A percentile compares a stretch with the other conserved stretches of the same genome.
These are phyloP conservation scores for Brassicogethes aeneus DNA, from an alignment of 2,888 invertebrate species.

Conservation along the genomic window DNA sequence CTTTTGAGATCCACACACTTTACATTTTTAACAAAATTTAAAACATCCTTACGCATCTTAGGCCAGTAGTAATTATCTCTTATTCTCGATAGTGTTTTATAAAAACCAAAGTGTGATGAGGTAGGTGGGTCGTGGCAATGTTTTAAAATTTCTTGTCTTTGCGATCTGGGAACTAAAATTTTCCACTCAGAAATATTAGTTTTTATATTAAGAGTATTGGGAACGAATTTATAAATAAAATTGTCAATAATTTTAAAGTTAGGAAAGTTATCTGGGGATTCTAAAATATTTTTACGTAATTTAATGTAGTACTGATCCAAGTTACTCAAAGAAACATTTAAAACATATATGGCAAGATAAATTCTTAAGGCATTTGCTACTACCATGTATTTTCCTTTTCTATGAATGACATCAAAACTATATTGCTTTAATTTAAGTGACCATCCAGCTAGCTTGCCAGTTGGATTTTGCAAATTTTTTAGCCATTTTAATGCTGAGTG, in stretches of 20 bases:
- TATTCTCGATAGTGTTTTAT: not conserved
- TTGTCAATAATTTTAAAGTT: too few relatives aligned
- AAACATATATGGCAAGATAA: too few relatives aligned
- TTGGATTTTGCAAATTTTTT: slow-evolving; percentile 2
- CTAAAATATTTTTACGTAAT: too few relatives aligned
- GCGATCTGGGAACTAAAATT: not conserved
- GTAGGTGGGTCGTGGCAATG: not conserved
- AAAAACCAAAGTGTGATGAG: not conserved
- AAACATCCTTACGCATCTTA: slow-evolving; percentile 3
- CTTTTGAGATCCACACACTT: slow-evolving; percentile 4
- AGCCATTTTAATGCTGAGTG: not conserved
- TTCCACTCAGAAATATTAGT: not conserved
- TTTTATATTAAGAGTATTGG: not conserved
- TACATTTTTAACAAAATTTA: slow-evolving; percentile 4
- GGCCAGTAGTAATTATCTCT: not conserved
- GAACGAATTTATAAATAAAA: not conserved
- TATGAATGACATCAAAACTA: not conserved
- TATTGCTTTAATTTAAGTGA: slow-evolving; percentile 2
- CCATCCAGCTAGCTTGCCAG: slow-evolving; percentile 2
- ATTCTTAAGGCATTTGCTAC: not conserved
- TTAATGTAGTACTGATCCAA: too few relatives aligned
- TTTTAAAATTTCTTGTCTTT: not conserved
- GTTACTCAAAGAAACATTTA: too few relatives aligned
- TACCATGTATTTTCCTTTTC: not conserved
- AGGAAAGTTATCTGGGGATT: too few relatives aligned